Base-by-base conservation (phyloP, 2,888 invertebrate species). In the Drosophila multiciliata region DNA sequence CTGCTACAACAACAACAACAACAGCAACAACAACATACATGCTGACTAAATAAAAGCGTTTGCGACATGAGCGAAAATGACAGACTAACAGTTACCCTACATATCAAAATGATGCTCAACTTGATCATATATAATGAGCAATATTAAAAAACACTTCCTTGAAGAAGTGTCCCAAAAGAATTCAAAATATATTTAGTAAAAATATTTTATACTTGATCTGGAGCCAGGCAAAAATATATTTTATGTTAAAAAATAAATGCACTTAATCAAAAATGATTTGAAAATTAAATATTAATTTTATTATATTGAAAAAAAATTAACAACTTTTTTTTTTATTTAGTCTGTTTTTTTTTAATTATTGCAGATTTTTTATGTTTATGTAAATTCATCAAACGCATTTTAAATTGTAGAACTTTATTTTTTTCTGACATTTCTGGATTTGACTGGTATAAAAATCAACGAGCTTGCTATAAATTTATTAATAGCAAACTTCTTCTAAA, bases 21-120 rank as follows among this genome's bases (percentile, higher is more conserved):
- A 38, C 23, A 54, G 45, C 17, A 45, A n/a, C 48, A 55, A n/a
- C n/a, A n/a, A n/a, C n/a, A n/a, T 66, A 75, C 73, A 65, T 49
- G 59, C 40, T 62, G 52, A 29, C 33, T 48, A 50, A 75, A 61
- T 52, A 78, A 48, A 62, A 63, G 58, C 32, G 49, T 55, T 50
- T 50, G 8, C 12, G 3, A 5, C 48, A 66, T 40, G 3, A 48
- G 12, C 52, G 66, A 17, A 17, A 38, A 20, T 15, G 40, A 15
- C 32, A 33, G 52, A 26, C 66, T 29, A 5, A 0, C 1, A 29
- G 49, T 20, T 67, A 62, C 64, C 52, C 38, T 17, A 6, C 0
- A 35, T 6, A 35, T n/a, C 4, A 11, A 35, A 7, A 12, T 20
- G 29, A 29, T 29, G 29, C 5, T 29, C 35, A 36, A 35, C 17